Evolutionary conservation across 1,140 invertebrate genomes (phyloP), one percentile per base, ranked within the genome.

Genomic region (Drosophila sechellia): DNA sequence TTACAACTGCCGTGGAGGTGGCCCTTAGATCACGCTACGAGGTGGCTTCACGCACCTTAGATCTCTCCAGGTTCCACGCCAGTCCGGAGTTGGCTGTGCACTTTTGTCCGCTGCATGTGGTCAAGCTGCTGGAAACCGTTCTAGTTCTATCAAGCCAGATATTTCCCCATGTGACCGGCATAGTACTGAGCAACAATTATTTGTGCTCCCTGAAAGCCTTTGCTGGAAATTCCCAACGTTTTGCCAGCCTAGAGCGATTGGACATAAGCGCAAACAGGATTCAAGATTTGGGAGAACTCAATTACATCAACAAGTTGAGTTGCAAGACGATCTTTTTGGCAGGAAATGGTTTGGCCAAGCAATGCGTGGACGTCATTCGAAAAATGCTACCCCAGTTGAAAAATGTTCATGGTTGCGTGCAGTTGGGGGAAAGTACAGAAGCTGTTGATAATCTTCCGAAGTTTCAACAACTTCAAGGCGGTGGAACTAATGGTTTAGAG

Each of bases 221-320:
- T 5, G 22, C 25, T 8, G 43, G 4, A 0, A 10, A 69, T 0
- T 20, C 40, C 0, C 3, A 22, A 0, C 6, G 11, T 20, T 43
- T 79, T 12, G 22, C 52, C 5, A 11, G 13, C 5, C 48, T 83
- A n/a, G 42, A 79, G 5, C 42, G 34, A n/a, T 20, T 83, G 3
- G 79, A 83, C 34, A 35, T 83, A 3, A 75, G 70, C 45, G 49
- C 25, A 10, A 83, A 83, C 39, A 37, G 49, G 2, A 75, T 83
- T 10, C 15, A 34, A 1, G 59, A 56, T 1, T 17, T 61, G 11
- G 25, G 0, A 8, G 75, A 83, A n/a, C 52, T 83, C 0, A 35
- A 55, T 2, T 48, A 52, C 35, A 15, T 83, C 5, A 12, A 13
- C 1, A 6, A 58, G 1, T 22, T 74, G 2, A 4, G 20, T 0